Evolutionary conservation across 2,888 invertebrate genomes (phyloP).

Genomic region (Agrilus biguttatus): DNA sequence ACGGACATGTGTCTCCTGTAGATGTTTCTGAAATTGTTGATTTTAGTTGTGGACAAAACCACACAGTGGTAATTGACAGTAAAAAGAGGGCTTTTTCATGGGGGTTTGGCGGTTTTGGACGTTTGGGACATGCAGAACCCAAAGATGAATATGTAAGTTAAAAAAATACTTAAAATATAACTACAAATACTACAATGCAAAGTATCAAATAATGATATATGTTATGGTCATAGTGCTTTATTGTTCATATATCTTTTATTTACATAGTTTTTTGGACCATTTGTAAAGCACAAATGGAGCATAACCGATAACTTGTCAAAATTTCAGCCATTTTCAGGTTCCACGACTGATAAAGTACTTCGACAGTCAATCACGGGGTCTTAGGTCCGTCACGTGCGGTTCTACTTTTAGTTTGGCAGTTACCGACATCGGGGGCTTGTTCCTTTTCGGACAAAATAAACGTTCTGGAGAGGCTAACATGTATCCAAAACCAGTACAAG

Average conservation of each 20-base stretch:
- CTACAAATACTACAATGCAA: not conserved
- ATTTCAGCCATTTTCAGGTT: constrained; percentile 16
- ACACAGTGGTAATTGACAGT: constrained; percentile 80
- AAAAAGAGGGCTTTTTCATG: constrained; percentile 83
- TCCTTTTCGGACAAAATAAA: constrained; percentile 83
- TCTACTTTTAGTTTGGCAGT: constrained; percentile 76
- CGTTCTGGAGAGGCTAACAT: constrained; percentile 90
- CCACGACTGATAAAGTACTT: constrained; percentile 76
- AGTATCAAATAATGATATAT: too few species aligned
- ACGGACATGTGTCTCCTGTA: constrained; percentile 68
- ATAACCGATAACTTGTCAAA: too few species aligned
- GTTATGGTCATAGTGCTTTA: too few species aligned
- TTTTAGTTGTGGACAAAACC: constrained; percentile 83
- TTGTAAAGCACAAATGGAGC: too few species aligned
- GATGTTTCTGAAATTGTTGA: constrained; percentile 79
- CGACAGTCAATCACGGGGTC: constrained; percentile 72
- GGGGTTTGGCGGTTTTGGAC: constrained; percentile 92
- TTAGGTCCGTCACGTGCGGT: constrained; percentile 69
- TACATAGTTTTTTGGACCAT: too few species aligned
- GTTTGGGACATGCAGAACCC: constrained; percentile 84
- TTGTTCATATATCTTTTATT: too few species aligned
- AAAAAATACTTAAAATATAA: not conserved
- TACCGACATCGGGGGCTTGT: constrained; percentile 60
- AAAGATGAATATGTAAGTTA: constrained; percentile 78
- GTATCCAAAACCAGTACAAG: constrained; percentile 91